Conservation (phyloP, 1,140 invertebrate genomes). For the Drosophila chauvacae region DNA sequence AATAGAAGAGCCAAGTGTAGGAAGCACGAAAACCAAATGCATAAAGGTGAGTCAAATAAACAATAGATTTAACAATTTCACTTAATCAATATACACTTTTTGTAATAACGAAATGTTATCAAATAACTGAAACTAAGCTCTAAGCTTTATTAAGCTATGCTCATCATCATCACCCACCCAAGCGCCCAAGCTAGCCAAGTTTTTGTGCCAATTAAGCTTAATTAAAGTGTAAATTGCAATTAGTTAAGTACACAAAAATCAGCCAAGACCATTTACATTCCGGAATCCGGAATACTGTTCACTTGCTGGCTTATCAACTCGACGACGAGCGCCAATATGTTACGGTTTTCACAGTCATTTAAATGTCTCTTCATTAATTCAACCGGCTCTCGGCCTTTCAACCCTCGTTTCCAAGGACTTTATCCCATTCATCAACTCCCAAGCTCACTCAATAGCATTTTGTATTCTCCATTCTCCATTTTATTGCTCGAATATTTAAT, state of each 20-base stretch:
- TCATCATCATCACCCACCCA: conserved; percentile 5
- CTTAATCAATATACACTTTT: neutral
- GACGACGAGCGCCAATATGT: conserved; percentile 63
- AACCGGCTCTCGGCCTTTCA: conserved; percentile 21
- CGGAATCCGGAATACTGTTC: conserved; percentile 39
- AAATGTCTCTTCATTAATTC: conserved; percentile 68
- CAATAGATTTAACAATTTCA: neutral
- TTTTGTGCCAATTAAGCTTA: conserved; percentile 59
- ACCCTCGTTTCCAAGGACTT: conserved; percentile 41
- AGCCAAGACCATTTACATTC: conserved; percentile 62
- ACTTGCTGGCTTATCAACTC: conserved; percentile 54
- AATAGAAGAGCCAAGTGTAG: conserved; percentile 97
- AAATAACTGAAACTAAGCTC: neutral
- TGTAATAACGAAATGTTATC: neutral
- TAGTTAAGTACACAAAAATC: conserved; percentile 76
- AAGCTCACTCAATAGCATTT: conserved; percentile 52
- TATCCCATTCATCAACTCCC: conserved; percentile 57
- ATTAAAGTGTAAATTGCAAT: conserved; percentile 71
- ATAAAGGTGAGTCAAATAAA: conserved; percentile 90
- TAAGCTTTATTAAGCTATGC: conserved; percentile 7
- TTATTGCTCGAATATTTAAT: conserved; percentile 80
- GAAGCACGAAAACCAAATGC: conserved; percentile 98
- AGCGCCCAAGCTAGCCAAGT: conserved; percentile 15
- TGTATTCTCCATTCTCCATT: conserved; percentile 75
- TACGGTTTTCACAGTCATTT: conserved; percentile 72